Base-by-base conservation (phyloP, 2,797 vertebrate species). In the Pogoniulus pusillus region DNA sequence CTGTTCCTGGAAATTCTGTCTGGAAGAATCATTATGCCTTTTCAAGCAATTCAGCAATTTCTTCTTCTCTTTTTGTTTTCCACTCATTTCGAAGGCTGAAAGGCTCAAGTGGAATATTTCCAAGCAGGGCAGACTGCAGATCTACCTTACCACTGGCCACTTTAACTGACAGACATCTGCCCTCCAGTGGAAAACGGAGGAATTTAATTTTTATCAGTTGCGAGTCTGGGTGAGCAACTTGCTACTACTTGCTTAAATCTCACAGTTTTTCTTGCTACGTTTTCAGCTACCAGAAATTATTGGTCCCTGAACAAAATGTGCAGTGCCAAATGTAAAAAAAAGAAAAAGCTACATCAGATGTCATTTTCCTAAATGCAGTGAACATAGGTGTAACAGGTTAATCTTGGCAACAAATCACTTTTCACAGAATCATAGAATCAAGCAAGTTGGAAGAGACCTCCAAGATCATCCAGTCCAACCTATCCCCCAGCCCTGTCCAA, bases 101-200 rank as follows among this genome's bases (percentile, higher is more conserved):
- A 78, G 26, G 29, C 35, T 71, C 32, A 84, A 43, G 22, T 9
- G 29, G 15, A 79, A 2, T 27, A 59, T 8, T 14, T 70, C 68
- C 13, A 63, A 66, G 43, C 29, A 49, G 30, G 10, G 12, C 7
- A 72, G 45, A 58, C 62, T 32, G 65, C 37, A 54, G 23, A 27
- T 8, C 15, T 32, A 24, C 34, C 32, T 68, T 47, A 74, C 30
- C 26, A 34, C 24, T 47, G 29, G n/a, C 27, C 37, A 32, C 34
- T 32, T 59, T 30, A 68, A 81, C 53, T 55, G 43, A 69, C 29
- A 85, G 59, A 51, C 79, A 72, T 68, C 94, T 93, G 94, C 96
- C 96, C 96, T 96, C 96, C 95, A 89, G 93, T 93, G 96, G 96
- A 73, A 82, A 87, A 91, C 3, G 27, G 27, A 91, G 76, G 85